phyloP scores from a whole-genome alignment of 1,140 invertebrate genomes.

The Globodera rostochiensis region DNA sequence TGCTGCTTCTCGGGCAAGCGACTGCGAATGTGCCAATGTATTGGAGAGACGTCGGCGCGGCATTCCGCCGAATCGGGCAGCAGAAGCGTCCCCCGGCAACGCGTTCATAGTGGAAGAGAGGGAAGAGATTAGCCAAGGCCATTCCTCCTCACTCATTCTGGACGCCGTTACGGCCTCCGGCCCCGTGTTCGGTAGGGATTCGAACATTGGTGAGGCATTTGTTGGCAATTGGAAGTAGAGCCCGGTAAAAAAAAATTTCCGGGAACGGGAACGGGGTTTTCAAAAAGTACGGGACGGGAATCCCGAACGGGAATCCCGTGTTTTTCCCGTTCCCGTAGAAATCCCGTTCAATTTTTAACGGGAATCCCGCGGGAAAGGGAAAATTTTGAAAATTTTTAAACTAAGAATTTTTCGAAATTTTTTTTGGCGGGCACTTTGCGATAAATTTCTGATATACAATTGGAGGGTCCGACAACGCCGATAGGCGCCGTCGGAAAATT shows the following conservation, averaged over 20 bases:
- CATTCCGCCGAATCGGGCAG: neutral
- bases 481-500: too few relatives aligned
- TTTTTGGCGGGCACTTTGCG: too few relatives aligned
- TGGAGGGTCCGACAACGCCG: too few relatives aligned
- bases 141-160: conserved; percentile 58
- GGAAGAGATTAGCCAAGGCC: conserved; percentile 55
- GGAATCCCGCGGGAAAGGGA: too few relatives aligned
- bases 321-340: too few relatives aligned
- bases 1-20: conserved; percentile 32
- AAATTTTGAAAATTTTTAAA: too few relatives aligned
- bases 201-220: neutral
- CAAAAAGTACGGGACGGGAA: too few relatives aligned
- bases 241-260: neutral
- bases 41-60: neutral
- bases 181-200: neutral
- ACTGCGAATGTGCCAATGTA: conserved; percentile 54
- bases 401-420: too few relatives aligned
- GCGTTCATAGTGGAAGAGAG: neutral
- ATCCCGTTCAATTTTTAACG: too few relatives aligned
- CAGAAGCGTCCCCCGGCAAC: neutral
- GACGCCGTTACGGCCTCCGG: conserved; percentile 54
- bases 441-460: too few relatives aligned
- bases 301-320: too few relatives aligned
- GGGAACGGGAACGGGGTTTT: neutral
- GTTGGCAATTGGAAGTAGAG: too few relatives aligned